Evolutionary conservation across 1,140 invertebrate species (phyloP).

Genomic region (Heterodera carotae): DNA sequence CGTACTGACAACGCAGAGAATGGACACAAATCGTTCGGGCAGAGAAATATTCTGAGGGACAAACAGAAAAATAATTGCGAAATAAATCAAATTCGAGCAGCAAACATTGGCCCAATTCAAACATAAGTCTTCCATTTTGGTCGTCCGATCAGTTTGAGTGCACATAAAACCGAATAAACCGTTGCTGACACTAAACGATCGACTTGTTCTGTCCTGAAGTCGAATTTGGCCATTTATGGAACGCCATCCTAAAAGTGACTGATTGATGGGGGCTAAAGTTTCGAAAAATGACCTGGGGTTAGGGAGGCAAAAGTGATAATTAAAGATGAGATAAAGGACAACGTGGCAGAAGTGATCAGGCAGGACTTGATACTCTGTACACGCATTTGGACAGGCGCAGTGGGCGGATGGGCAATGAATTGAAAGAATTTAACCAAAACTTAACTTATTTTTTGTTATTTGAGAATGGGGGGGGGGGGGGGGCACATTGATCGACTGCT

Average conservation of each 20-base stretch:
- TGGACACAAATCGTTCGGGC: background rate
- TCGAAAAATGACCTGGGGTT: background rate
- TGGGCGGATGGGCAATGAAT: background rate
- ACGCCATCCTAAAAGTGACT: background rate
- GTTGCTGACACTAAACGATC: background rate
- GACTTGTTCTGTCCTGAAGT: background rate
- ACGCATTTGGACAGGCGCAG: background rate
- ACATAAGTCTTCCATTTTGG: background rate
- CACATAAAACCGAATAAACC: conserved; percentile 8
- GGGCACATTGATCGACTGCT: background rate
- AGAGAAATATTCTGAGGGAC: background rate
- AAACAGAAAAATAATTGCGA: background rate
- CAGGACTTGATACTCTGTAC: conserved; percentile 2
- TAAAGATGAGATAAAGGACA: background rate
- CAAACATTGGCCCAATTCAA: background rate
- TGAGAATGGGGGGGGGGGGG: background rate
- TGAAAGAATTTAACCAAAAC: background rate
- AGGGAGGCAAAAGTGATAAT: background rate
- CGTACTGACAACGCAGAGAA: background rate
- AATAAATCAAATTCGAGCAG: background rate
- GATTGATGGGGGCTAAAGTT: background rate
- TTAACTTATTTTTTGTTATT: conserved; percentile 1
- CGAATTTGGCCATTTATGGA: conserved; percentile 5
- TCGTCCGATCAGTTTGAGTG: background rate
- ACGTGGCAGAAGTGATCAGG: background rate